phyloP scores from a whole-genome alignment of 2,797 vertebrate genomes.

The Tokudaia tokunoshimensis region DNA sequence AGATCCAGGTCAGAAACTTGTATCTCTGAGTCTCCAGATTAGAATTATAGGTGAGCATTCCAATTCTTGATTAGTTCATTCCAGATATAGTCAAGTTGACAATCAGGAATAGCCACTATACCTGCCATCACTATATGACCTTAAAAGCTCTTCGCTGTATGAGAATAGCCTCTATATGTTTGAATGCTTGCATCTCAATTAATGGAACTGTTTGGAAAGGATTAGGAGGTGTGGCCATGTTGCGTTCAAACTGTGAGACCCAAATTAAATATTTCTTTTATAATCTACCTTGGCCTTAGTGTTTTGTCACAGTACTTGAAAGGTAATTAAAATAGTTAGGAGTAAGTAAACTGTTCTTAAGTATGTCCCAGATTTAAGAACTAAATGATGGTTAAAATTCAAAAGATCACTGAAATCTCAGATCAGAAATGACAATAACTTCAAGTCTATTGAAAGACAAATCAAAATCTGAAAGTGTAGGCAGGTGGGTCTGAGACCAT shows the following conservation, averaged over 20 bases:
- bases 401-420: not conserved
- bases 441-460: not conserved
- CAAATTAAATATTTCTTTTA: not conserved
- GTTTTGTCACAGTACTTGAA: not conserved
- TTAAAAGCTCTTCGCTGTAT: not conserved
- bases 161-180: not conserved
- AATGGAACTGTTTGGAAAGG: not conserved
- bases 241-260: not conserved
- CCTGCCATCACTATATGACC: too few relatives aligned
- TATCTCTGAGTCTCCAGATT: too few relatives aligned
- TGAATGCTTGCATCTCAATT: not conserved
- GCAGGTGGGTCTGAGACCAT: not conserved
- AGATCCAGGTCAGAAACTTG: too few relatives aligned
- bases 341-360: not conserved
- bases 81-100: too few relatives aligned
- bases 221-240: not conserved
- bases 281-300: not conserved
- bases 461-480: not conserved
- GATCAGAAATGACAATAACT: not conserved
- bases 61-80: too few relatives aligned
- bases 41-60: too few relatives aligned
- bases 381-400: conserved; percentile 4
- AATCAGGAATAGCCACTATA: too few relatives aligned
- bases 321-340: not conserved
- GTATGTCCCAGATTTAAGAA: not conserved